A percentile compares a stretch with the other conserved stretches of the same genome.
Conservation (phyloP, 2,113 vertebrate species). For the Charadrius vociferus region DNA sequence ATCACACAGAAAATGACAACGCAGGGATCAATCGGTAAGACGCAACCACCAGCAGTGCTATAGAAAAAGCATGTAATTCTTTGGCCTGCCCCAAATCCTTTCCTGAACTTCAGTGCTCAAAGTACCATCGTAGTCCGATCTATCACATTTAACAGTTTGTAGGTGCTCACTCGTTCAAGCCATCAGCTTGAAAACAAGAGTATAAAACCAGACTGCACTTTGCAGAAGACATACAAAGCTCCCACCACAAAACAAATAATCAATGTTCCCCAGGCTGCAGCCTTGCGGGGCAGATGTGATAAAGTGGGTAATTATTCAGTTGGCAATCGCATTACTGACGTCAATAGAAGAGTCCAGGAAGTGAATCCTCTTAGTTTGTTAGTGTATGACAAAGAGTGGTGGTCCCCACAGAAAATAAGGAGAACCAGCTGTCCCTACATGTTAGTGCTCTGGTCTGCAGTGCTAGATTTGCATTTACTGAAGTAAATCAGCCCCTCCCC, state of each 20-base stretch:
- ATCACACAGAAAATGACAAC: background rate
- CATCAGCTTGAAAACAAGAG: background rate
- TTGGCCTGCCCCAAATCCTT: background rate
- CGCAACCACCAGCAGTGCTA: background rate
- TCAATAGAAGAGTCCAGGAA: slow-evolving; percentile 69
- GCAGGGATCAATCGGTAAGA: background rate
- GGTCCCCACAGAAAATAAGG: slow-evolving; percentile 47
- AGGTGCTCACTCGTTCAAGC: background rate
- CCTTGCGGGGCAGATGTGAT: slow-evolving; percentile 45
- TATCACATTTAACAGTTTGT: background rate
- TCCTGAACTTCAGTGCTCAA: background rate
- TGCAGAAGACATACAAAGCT: background rate
- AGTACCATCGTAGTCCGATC: background rate
- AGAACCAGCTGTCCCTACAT: slow-evolving; percentile 6
- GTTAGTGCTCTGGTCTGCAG: background rate
- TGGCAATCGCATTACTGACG: slow-evolving; percentile 77
- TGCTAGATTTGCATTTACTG: slow-evolving; percentile 1
- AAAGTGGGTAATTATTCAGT: slow-evolving; percentile 69
- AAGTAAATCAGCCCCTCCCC: background rate
- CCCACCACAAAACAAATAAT: slow-evolving; percentile 28
- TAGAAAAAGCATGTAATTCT: background rate
- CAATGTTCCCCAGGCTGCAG: slow-evolving; percentile 20
- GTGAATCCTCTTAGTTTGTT: slow-evolving; percentile 66
- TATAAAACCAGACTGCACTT: background rate
- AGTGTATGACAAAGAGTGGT: slow-evolving; percentile 50